Base-by-base conservation (phyloP, 2,797 vertebrate genomes). In the Valencia hispanica region DNA sequence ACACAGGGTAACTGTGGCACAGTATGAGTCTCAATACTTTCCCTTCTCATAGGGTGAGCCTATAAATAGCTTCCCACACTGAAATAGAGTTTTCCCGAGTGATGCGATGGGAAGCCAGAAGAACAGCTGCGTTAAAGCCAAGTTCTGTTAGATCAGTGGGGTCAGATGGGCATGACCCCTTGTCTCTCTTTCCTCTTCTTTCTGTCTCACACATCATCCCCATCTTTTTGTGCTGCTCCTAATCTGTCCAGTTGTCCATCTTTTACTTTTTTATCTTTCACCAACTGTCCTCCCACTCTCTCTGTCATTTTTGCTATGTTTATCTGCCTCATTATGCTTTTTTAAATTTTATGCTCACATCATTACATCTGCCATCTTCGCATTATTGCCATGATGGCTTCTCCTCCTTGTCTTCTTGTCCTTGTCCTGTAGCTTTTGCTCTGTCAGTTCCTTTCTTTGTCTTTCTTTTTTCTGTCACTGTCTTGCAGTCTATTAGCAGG, bases 61-160 rank as follows among this genome's bases (percentile, higher is more conserved):
- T 95, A 95, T 91, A 94, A 94, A 96, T 95, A 95, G 88, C 71
- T 68, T 22, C 80, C 86, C 91, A 80, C 92, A 86, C 87, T 91
- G 93, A 92, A 95, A 93, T 93, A 92, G 89, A 92, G 89, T 94
- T 95, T 95, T 94, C 95, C 94, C 92, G 87, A 89, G 91, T 79
- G 87, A 94, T 92, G 89, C 80, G 78, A 87, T 91, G 76, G 84
- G 92, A 94, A 94, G 92, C 92, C 86, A 76, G 86, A 88, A 87
- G 88, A 95, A 95, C 95, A 96, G 95, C 95, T 96, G 95, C 84
- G 86, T 85, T 92, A 86, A 93, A 95, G 93, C 93, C 92, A 93
- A 93, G 94, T 94, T 84, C 88, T 87, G 88, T 94, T 93, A 92
- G 90, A 93, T 91, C 92, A 92, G 85, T 76, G 25, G 80, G 85